Evolutionary conservation across 2,888 invertebrate genomes (phyloP).

Genomic region (Piscicola geometra): DNA sequence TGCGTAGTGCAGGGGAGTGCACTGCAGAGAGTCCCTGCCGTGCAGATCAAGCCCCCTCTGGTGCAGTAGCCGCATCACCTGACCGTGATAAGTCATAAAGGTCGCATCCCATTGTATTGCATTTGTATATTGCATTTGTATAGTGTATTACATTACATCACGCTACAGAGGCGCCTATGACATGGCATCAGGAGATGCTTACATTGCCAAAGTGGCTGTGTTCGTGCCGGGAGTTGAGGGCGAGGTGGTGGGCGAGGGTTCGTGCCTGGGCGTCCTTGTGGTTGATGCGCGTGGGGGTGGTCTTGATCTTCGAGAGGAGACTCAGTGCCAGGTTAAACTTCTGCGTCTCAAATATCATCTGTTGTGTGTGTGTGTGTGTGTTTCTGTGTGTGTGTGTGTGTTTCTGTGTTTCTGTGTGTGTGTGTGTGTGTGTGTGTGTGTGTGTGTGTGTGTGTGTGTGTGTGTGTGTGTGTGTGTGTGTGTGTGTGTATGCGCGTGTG

Average conservation of each 20-base stretch:
- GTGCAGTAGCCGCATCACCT: slow-evolving; percentile 52
- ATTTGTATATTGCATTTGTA: too few species aligned
- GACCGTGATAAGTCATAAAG: too few species aligned
- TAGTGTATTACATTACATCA: too few species aligned
- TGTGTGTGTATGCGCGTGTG: background rate
- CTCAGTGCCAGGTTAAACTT: slow-evolving; percentile 56
- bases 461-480: background rate
- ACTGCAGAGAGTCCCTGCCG: slow-evolving; percentile 52
- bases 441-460: background rate
- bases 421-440: background rate
- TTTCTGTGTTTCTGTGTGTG: too few species aligned
- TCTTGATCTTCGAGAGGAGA: slow-evolving; percentile 42
- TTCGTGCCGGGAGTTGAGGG: background rate
- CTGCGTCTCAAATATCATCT: slow-evolving; percentile 49
- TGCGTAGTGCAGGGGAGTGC: slow-evolving; percentile 56
- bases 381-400: too few species aligned
- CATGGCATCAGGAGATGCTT: too few species aligned
- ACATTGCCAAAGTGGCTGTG: slow-evolving; percentile 13
- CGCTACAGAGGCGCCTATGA: too few species aligned
- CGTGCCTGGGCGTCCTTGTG: background rate
- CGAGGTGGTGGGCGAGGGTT: slow-evolving; percentile 3
- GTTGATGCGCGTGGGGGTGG: background rate
- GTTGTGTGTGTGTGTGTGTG: background rate
- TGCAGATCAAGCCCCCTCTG: slow-evolving; percentile 52
- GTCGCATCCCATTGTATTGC: too few species aligned